phyloP scores from a whole-genome alignment of 2,888 invertebrate genomes.

The Orthonychiurus folsomi region DNA sequence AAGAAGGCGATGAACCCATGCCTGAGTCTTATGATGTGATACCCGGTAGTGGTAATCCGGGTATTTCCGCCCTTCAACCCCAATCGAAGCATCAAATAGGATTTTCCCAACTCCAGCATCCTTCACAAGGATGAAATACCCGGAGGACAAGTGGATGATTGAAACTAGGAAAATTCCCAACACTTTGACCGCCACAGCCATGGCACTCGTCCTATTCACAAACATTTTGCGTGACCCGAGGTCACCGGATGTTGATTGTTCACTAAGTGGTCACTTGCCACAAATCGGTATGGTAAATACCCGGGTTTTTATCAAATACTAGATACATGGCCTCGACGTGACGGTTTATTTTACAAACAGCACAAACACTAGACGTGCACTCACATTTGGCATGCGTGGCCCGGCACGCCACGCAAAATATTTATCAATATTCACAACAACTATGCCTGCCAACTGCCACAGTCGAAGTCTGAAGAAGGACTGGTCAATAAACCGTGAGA shows the following conservation, averaged over 20 bases:
- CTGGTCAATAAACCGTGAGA: slow-evolving; percentile 41
- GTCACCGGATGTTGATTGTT: no score
- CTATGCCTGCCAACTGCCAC: background rate
- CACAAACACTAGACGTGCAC: background rate
- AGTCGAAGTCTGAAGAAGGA: slow-evolving; percentile 8
- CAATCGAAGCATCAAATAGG: slow-evolving; percentile 31
- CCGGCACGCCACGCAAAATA: background rate
- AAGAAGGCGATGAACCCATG: slow-evolving; percentile 38
- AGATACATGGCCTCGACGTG: no score
- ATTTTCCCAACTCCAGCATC: slow-evolving; percentile 29
- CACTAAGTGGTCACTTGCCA: no score
- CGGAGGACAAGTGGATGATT: background rate
- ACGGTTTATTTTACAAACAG: background rate
- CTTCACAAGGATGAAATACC: background rate
- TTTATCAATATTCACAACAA: background rate
- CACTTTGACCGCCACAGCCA: background rate
- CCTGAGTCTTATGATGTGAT: slow-evolving; percentile 38
- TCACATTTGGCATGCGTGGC: background rate
- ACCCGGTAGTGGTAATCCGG: slow-evolving; percentile 31
- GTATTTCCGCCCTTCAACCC: background rate
- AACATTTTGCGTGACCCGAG: no score
- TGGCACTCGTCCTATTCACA: background rate
- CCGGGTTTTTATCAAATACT: no score
- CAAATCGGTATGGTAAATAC: no score
- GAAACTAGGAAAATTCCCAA: background rate